A percentile compares a stretch with the other conserved stretches of the same genome.
These are phyloP conservation scores for Graptemys geographica DNA, from an alignment of 2,797 vertebrate genomes.

Conservation along the genomic window DNA sequence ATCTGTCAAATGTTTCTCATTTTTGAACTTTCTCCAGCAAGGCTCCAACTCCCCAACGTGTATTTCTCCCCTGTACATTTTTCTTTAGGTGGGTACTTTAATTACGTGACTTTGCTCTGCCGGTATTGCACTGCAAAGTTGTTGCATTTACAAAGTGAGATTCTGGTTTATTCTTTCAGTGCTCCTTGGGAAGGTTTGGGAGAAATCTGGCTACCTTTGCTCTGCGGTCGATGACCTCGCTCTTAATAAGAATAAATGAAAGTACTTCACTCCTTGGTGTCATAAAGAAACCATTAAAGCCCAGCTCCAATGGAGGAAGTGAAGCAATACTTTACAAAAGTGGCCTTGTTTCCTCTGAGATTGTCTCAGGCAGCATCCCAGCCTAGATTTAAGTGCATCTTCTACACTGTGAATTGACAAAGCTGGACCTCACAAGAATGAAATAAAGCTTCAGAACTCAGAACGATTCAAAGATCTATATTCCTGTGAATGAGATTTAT, in stretches of 20 bases:
- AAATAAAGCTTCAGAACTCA: slow-evolving; percentile 30
- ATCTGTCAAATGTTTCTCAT: slow-evolving; percentile 29
- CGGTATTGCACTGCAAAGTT: background rate
- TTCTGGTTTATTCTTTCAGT: background rate
- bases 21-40: slow-evolving; percentile 30
- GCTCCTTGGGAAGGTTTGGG: background rate
- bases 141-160: background rate
- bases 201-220: slow-evolving; percentile 22
- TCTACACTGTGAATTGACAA: slow-evolving; percentile 42
- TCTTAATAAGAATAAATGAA: slow-evolving; percentile 33
- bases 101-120: background rate
- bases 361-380: slow-evolving; percentile 47
- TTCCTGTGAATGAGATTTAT: background rate
- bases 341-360: slow-evolving; percentile 26
- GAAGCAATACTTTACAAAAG: slow-evolving; percentile 32
- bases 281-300: slow-evolving; percentile 56
- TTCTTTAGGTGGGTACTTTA: background rate
- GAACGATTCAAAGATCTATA: background rate
- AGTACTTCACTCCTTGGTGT: slow-evolving; percentile 17
- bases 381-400: slow-evolving; percentile 7
- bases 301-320: slow-evolving; percentile 2
- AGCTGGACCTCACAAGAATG: background rate
- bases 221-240: slow-evolving; percentile 6
- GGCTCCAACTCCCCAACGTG: background rate
- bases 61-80: background rate